These are phyloP conservation scores for Enteromius radiatus DNA, from an alignment of 2,797 vertebrate species.

Conservation along the genomic window DNA sequence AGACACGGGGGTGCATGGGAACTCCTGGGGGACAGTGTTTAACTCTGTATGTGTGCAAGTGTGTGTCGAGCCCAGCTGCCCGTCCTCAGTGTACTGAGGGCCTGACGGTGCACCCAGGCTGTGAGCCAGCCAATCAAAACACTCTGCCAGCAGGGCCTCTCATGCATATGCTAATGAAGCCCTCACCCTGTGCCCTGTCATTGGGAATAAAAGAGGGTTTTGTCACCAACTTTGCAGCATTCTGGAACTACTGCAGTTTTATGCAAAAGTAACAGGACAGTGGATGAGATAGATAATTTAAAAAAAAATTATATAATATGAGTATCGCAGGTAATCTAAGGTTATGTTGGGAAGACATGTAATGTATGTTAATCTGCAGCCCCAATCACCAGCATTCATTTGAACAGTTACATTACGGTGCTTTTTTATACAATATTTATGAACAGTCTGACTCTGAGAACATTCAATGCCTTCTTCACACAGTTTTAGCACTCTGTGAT, in stretches of 20 bases:
- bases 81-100: conserved; percentile 64
- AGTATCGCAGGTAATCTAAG: not conserved
- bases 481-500: not conserved
- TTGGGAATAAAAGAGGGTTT: conserved; percentile 54
- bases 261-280: conserved; percentile 28
- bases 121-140: conserved; percentile 63
- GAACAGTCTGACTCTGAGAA: not conserved
- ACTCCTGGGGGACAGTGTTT: conserved; percentile 77
- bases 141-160: conserved; percentile 55
- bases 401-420: not conserved
- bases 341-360: not conserved
- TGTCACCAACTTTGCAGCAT: conserved; percentile 52
- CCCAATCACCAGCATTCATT: not conserved
- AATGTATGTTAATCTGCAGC: not conserved
- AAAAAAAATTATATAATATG: not conserved
- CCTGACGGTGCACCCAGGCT: conserved; percentile 44
- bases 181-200: conserved; percentile 59
- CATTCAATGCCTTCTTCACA: not conserved
- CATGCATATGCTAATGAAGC: conserved; percentile 77
- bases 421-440: not conserved
- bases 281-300: conserved; percentile 6
- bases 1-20: conserved; percentile 69
- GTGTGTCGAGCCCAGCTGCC: conserved; percentile 66
- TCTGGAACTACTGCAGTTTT: conserved; percentile 38
- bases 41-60: conserved; percentile 70